Evolutionary conservation across 2,797 vertebrate genomes (phyloP).

Genomic region (Stomatorhinus walkeri): DNA sequence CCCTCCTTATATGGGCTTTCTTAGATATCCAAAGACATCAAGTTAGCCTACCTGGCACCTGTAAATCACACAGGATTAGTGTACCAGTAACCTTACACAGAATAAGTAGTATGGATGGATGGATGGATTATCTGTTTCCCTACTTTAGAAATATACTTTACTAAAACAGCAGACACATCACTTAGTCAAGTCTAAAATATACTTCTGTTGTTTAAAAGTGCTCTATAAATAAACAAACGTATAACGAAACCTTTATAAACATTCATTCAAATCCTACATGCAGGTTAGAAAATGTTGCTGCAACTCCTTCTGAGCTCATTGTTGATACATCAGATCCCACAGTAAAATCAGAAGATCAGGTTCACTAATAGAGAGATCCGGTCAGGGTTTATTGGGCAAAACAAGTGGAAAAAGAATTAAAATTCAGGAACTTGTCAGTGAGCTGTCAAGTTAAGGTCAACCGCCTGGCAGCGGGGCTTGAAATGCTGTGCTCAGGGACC

Average conservation of each 20-base stretch:
- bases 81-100: neutral
- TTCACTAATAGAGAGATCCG: neutral
- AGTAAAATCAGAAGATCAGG: neutral
- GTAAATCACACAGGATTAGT: neutral
- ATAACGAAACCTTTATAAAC: neutral
- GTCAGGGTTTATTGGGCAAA: neutral
- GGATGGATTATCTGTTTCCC: neutral
- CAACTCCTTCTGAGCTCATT: neutral
- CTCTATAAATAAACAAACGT: neutral
- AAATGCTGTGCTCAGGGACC: constrained; percentile 16
- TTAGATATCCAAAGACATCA: neutral
- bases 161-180: neutral
- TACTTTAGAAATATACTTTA: neutral
- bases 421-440: neutral
- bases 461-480: neutral
- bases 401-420: neutral
- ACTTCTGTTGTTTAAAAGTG: neutral
- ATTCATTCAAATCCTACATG: neutral
- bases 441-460: neutral
- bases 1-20: neutral
- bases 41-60: neutral
- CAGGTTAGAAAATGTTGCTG: neutral
- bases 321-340: neutral
- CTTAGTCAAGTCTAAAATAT: neutral
- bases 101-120: neutral